Base-by-base conservation (phyloP, 2,888 invertebrate species). In the Perizoma affinitatum region DNA sequence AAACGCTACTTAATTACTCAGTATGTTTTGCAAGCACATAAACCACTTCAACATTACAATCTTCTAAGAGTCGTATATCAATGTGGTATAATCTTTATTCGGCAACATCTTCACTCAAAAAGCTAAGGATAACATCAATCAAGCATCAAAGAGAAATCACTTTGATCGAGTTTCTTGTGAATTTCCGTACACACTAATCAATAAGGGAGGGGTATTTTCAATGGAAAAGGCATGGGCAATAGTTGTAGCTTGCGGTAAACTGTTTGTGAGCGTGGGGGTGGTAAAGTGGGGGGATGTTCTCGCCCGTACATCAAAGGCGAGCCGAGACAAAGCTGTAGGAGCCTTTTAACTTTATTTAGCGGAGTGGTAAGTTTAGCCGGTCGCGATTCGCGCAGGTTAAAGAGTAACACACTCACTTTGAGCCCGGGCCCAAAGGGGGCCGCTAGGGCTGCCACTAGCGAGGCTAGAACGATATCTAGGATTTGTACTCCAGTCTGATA, bases 341-440 rank as follows among this genome's bases (percentile, higher is more conserved):
- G 90, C 90, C 91, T 92, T 91, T 92, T 91, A 92, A 92, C 90
- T 92, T 92, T 92, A 92, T 92, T 92, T 91, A 91, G 90, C 90
- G 83, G 89, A 92, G 92, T 92, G 91, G 92, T 91, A 92, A 90
- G 91, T 91, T 91, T 91, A 90, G 91, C 90, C 88, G 90, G 88
- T 91, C 90, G 91, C 91, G 90, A 89, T 88, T 92, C 89, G 90
- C 87, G 86, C 90, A 91, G 91, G 92, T 91, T 91, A 92, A 91
- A 91, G 90, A 91, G 91, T 92, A 91, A 92, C 91, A 91, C 90
- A 90, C 91, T 90, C 90, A 86, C 92, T 91, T 90, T 90, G 91
- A 87, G 86, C 81, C 72, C 74, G 65, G 69, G 55, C 73, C 78
- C 76, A 75, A 55, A 67, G 69, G 74, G 75, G 76, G 72, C 62